phyloP scores from a whole-genome alignment of 2,113 vertebrate genomes.

The Heterocephalus glaber region DNA sequence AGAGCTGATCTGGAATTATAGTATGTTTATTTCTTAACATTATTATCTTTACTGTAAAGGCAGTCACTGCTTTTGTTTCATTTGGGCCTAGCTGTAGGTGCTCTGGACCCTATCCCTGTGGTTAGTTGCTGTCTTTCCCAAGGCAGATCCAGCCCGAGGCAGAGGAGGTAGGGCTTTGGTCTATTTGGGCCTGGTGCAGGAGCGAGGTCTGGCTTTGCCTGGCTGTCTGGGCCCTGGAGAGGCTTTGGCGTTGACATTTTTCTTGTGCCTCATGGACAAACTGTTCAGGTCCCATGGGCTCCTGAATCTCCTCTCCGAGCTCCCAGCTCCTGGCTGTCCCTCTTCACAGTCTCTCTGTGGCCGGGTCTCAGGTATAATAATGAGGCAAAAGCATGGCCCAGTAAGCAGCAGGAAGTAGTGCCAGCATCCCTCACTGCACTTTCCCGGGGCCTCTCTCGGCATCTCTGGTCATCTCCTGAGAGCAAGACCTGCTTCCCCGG shows the following conservation, averaged over 20 bases:
- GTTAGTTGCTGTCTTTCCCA: neutral
- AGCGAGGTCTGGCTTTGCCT: neutral
- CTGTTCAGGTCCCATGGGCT: neutral
- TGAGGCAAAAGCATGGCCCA: neutral
- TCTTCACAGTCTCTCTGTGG: neutral
- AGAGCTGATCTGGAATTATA: neutral
- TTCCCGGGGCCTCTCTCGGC: neutral
- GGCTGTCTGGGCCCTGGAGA: neutral
- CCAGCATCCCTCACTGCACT: neutral
- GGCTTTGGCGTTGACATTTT: neutral
- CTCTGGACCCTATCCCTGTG: neutral
- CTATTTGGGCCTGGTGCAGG: neutral
- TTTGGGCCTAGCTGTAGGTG: neutral
- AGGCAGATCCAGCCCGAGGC: neutral
- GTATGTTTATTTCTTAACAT: neutral
- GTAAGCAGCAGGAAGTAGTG: neutral
- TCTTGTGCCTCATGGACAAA: neutral
- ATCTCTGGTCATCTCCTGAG: neutral
- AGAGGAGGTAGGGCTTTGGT: neutral
- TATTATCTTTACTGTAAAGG: neutral
- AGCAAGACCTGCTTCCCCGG: neutral
- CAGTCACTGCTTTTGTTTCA: neutral
- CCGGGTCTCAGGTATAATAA: neutral
- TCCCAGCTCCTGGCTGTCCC: neutral
- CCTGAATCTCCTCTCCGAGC: neutral